Base-by-base conservation (phyloP, 2,113 vertebrate species). In the Pionites leucogaster region DNA sequence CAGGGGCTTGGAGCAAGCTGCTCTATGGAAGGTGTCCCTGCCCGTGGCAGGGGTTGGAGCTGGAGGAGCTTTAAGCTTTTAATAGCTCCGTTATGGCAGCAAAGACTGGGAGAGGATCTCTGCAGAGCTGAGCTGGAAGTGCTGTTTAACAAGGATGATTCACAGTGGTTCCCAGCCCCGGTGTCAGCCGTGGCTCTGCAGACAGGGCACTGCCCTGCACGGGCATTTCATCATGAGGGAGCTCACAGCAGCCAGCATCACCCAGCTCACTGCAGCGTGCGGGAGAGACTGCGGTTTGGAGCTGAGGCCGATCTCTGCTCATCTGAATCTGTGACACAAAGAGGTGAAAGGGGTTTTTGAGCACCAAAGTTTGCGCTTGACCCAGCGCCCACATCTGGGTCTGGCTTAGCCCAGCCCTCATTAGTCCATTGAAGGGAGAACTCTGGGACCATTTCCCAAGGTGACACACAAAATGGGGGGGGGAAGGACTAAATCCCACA, bases 141-240 rank as follows among this genome's bases (percentile, higher is more conserved):
- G 80, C 6, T 55, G 83, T 91, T 84, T 79, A 84, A 89, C 60
- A 83, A 92, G 86, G 77, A 75, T 93, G 96, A 95, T 62, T 92
- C 65, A 91, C 1, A 3, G 80, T 1, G 22, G 68, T 80, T 82
- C 69, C 68, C 47, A 47, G 80, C n/a, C 71, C 85, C 1, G 9
- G 60, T 77, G 72, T 18, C 94, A 80, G 90, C 78, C 11, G 1
- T 4, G 4, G 83, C 86, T 41, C 83, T 3, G 41, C 0, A 12
- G 37, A 13, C 31, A 3, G 42, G 29, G 68, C 2, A 5, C 35
- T 86, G 92, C 64, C 31, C 53, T 24, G 19, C 17, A 3, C 64
- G 22, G 44, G 28, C 13, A 13, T 71, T 27, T 42, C 78, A 19
- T 22, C 70, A 22, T 1, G 1, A 47, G 52, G 60, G 7, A 79